These are phyloP conservation scores for Melangyna quadrimaculata DNA, from an alignment of 2,888 invertebrate species.

Conservation along the genomic window DNA sequence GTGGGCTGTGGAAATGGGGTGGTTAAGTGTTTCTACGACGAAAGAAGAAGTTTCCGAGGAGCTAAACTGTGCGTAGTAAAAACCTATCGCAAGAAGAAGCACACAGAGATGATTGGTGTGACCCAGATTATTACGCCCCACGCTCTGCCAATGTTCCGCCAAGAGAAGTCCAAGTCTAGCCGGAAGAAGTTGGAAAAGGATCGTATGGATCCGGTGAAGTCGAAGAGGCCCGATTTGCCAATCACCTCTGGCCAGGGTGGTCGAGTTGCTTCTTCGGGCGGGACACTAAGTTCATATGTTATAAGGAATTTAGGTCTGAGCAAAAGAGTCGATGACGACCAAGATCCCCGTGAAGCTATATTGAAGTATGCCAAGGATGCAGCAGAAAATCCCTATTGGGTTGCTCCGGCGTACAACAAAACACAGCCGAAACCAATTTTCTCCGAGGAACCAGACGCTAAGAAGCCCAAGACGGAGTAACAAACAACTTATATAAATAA, in stretches of 20 bases:
- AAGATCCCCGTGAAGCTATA: conserved; percentile 97
- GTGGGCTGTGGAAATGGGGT: conserved; percentile 95
- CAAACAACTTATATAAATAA: background rate
- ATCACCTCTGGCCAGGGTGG: conserved; percentile 96
- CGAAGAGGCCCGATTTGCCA: conserved; percentile 90
- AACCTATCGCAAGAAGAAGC: conserved; percentile 88
- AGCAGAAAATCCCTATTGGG: conserved; percentile 98
- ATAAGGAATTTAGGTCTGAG: conserved; percentile 97
- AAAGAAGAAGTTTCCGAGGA: conserved; percentile 91
- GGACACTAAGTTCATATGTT: conserved; percentile 97
- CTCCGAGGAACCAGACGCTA: conserved; percentile 81
- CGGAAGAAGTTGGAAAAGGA: conserved; percentile 96
- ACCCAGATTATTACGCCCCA: conserved; percentile 98
- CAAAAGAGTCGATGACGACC: conserved; percentile 94
- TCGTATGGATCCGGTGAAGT: conserved; percentile 92
- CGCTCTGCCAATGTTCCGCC: conserved; percentile 96
- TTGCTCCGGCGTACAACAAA: conserved; percentile 93
- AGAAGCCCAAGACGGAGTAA: conserved; percentile 78
- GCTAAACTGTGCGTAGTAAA: conserved; percentile 95
- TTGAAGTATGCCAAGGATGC: conserved; percentile 97
- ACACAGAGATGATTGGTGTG: conserved; percentile 92
- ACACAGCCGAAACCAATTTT: conserved; percentile 94
- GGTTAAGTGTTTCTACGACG: conserved; percentile 95
- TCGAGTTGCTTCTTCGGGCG: conserved; percentile 93
- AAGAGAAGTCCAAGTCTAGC: conserved; percentile 93